Base-by-base conservation (phyloP, 1,140 invertebrate genomes). In the Popillia japonica region DNA sequence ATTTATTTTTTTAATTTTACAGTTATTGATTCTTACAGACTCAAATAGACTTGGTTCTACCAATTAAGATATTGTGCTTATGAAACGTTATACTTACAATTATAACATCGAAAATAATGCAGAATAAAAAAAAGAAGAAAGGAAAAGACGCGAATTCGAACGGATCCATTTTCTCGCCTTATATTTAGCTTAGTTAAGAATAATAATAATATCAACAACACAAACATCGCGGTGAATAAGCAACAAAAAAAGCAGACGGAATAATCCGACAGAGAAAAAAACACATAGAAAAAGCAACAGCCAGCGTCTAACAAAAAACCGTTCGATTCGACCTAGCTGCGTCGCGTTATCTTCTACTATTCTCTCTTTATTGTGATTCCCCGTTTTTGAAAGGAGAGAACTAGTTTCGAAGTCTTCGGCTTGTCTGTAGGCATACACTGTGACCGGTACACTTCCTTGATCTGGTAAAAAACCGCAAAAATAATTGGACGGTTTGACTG, bases 131-230 rank as follows among this genome's bases (percentile, higher is more conserved):
- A 17, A n/a, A 55, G 44, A 48, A 48, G 48, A 55, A 17, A 14
- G 11, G 48, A 10, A 55, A 14, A 55, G 48, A 17, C 6, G 17
- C 17, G 48, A 55, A 55, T 55, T 17, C 14, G 14, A 17, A 55
- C 27, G 27, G 27, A 55, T 17, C 48, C 17, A 55, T 55, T 34
- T 34, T 55, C 48, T 6, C 17, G 48, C n/a, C 48, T 55, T 55
- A 55, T 55, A 55, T 55, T 55, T 55, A 55, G 48, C 48, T 55
- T 55, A 3, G 48, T 17, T 17, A 17, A 17, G n/a, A 14, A 44
- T 44, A 55, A 55, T 55, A 55, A 55, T 55, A 55, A 55, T 17
- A 55, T 55, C 48, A 55, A 55, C 48, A 55, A 55, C 48, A 55
- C 17, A 55, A 55, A 55, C 48, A 55, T 55, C 48, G 48, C 48